Evolutionary conservation across 2,113 vertebrate species (phyloP).

Genomic region (Catharus bicknelli): DNA sequence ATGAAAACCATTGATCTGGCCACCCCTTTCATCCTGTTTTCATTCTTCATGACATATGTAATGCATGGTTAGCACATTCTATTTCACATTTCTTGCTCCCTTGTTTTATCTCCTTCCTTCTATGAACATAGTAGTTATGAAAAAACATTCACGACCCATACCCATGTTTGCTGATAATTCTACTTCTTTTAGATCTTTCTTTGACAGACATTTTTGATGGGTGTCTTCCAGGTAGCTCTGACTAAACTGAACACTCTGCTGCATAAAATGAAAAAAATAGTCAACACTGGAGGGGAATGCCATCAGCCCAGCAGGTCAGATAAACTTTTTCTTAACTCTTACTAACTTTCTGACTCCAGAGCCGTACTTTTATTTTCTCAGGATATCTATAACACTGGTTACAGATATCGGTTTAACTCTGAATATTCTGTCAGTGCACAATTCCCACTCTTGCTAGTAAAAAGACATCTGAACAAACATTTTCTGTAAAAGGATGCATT

Average conservation of each 20-base stretch:
- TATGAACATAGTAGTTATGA: background rate
- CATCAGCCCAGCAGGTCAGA: background rate
- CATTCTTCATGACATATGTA: background rate
- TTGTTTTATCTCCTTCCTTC: background rate
- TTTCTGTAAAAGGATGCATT: background rate
- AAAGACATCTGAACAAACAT: background rate
- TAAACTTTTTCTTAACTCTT: background rate
- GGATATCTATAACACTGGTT: background rate
- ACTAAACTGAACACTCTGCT: background rate
- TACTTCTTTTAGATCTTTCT: background rate
- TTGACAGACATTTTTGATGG: background rate
- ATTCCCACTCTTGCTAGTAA: background rate
- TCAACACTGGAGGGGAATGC: background rate
- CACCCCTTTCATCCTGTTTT: background rate
- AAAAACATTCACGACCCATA: background rate
- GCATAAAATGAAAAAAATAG: background rate
- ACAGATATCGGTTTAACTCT: background rate
- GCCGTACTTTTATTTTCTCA: background rate
- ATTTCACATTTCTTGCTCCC: background rate
- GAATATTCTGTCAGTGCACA: background rate
- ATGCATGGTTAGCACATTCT: background rate
- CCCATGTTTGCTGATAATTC: background rate
- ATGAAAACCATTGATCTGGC: background rate
- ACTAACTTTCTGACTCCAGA: background rate
- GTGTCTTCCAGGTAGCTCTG: conserved; percentile 1